Conservation (phyloP, 2,113 vertebrate genomes). For the Platysteira castanea region DNA sequence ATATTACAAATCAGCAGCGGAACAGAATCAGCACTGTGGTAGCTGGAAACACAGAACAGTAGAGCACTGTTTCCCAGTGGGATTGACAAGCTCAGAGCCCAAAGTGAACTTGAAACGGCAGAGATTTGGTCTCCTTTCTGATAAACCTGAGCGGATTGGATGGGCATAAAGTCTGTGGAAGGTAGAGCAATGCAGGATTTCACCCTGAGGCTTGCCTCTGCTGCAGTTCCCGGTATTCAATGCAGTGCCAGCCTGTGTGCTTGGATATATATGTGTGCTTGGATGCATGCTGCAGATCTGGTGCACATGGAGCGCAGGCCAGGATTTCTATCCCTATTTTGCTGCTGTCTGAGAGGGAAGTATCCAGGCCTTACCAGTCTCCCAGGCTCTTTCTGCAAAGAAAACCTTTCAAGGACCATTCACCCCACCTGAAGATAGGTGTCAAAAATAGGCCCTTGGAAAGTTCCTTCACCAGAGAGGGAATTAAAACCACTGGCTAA, state of each 20-base stretch:
- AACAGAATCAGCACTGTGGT: neutral
- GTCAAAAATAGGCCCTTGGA: neutral
- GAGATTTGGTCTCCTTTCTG: conserved; percentile 39
- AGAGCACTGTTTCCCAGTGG: neutral
- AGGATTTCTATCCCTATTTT: neutral
- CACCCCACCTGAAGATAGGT: neutral
- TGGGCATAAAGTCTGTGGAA: neutral
- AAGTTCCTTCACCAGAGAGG: neutral
- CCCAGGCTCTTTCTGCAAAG: neutral
- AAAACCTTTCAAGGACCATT: neutral
- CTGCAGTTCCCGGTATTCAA: neutral
- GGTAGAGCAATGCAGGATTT: neutral
- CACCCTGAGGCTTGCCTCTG: neutral
- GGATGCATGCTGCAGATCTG: neutral
- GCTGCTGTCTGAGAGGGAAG: neutral
- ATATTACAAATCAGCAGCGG: neutral
- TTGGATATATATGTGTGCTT: neutral
- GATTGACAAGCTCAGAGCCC: conserved; percentile 26
- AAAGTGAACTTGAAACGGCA: neutral
- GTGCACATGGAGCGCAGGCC: neutral
- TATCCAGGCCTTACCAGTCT: neutral
- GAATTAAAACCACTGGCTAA: neutral
- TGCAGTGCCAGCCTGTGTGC: neutral
- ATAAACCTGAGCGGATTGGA: conserved; percentile 11
- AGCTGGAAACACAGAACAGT: neutral